These are phyloP conservation scores for Anoplophora glabripennis DNA, from an alignment of 1,140 invertebrate genomes.

Conservation along the genomic window DNA sequence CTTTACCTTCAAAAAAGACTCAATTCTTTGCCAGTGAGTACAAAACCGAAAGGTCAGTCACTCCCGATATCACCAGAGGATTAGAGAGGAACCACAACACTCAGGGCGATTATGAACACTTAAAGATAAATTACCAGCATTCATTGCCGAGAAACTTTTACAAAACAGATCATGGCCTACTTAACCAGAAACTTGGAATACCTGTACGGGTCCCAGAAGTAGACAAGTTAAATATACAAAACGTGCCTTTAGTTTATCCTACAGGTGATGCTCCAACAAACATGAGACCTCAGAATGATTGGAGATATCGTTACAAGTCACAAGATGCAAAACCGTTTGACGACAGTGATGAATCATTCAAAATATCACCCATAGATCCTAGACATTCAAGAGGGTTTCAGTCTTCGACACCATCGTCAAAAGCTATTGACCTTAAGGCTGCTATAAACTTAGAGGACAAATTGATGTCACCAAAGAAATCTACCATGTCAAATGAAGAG, in stretches of 20 bases:
- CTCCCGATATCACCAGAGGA: conserved; percentile 57
- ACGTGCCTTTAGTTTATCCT: conserved; percentile 19
- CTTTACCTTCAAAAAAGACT: conserved; percentile 40
- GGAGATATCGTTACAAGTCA: background rate
- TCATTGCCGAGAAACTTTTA: conserved; percentile 3
- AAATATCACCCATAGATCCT: conserved; percentile 64
- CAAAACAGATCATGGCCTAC: conserved; percentile 6
- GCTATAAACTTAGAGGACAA: conserved; percentile 41
- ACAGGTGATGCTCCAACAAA: background rate
- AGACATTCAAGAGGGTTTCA: conserved; percentile 53
- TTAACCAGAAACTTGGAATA: conserved; percentile 36
- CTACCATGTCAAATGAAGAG: conserved; percentile 73
- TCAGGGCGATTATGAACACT: no score
- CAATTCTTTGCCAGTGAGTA: conserved; percentile 39
- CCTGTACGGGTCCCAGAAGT: conserved; percentile 38
- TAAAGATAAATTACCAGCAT: background rate
- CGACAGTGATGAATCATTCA: conserved; percentile 39
- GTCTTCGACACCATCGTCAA: conserved; percentile 60
- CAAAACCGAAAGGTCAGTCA: conserved; percentile 54
- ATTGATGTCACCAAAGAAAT: conserved; percentile 63
- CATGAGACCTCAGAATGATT: background rate
- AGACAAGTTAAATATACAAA: conserved; percentile 21
- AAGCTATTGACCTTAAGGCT: conserved; percentile 40
- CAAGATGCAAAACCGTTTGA: conserved; percentile 5
- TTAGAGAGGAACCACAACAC: conserved; percentile 33